Evolutionary conservation across 1,140 invertebrate genomes (phyloP), one percentile per base, ranked within the genome.

Genomic region (Drosophila equinoxialis): DNA sequence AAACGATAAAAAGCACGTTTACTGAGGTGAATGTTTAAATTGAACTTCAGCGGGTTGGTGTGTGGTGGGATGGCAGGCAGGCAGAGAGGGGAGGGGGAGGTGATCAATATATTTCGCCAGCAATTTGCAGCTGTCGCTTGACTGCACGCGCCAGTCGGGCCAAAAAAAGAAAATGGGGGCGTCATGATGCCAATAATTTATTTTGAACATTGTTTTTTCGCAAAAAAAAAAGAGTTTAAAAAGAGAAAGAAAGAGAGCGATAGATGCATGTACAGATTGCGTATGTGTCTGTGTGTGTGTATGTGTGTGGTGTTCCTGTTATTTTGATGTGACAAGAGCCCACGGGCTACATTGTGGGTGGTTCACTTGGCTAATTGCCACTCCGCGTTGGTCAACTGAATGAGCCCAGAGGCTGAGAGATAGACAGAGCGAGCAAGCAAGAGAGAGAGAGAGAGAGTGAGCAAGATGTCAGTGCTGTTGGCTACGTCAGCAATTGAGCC

Each of bases 1-100:
- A 71, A 58, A 61, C 42, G 69, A 74, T 74, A 30, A 63, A 74
- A 71, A 77, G 70, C 75, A 71, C 71, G 71, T 71, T 77, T 74
- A 77, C 58, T 65, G 68, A 74, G 65, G 59, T 76, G 70, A 74
- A 65, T 68, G 59, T 14, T 42, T 70, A 69, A 70, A 77, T 74
- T 74, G 65, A 61, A 61, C 57, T 59, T 59, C 57, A 59, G 33
- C 57, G 14, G 33, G 17, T 17, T 17, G 17, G n/a, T 10, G 33
- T 6, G n/a, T 11, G 13, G 8, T 26, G 23, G 23, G 23, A 11
- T 11, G 13, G 26, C 6, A 30, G 8, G 55, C 0, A 35, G 42
- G 33, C 13, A 2, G 30, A n/a, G 30, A 5, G 6, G 30, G 0
- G 30, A 26, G 23, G 3, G n/a, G 37, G 7, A n/a, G 30, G 17